Evolutionary conservation across 2,888 invertebrate genomes (phyloP).

Genomic region (Mesoligia furuncula): DNA sequence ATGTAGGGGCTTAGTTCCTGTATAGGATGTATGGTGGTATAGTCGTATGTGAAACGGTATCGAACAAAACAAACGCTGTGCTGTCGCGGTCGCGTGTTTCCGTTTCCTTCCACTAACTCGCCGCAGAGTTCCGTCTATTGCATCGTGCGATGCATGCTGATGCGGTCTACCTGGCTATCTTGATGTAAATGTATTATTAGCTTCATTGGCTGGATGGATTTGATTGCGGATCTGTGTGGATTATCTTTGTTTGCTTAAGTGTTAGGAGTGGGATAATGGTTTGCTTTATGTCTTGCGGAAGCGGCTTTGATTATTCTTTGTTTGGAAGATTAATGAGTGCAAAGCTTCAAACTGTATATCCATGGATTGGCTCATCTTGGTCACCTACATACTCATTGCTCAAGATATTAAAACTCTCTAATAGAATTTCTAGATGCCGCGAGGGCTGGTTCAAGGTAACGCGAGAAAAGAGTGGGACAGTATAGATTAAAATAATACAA

Average conservation of each 20-base stretch:
- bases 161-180: slow-evolving; percentile 59
- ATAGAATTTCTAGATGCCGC: not conserved
- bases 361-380: not conserved
- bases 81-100: slow-evolving; percentile 72
- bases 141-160: slow-evolving; percentile 70
- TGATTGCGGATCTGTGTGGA: slow-evolving; percentile 37
- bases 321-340: slow-evolving; percentile 19
- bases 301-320: slow-evolving; percentile 21
- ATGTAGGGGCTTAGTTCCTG: slow-evolving; percentile 17
- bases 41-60: slow-evolving; percentile 67
- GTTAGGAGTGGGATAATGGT: slow-evolving; percentile 21
- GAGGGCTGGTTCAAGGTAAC: too few relatives aligned
- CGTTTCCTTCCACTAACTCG: slow-evolving; percentile 75
- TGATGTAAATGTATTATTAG: slow-evolving; percentile 60
- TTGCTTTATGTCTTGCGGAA: slow-evolving; percentile 19
- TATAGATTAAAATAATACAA: too few relatives aligned
- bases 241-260: slow-evolving; percentile 30
- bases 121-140: slow-evolving; percentile 76
- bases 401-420: not conserved
- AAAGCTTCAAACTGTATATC: not conserved
- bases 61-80: slow-evolving; percentile 67
- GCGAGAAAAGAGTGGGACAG: too few relatives aligned
- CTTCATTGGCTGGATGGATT: slow-evolving; percentile 42
- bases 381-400: not conserved
- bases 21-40: slow-evolving; percentile 32